phyloP scores from a whole-genome alignment of 2,113 vertebrate species.

The Rhea americana region DNA sequence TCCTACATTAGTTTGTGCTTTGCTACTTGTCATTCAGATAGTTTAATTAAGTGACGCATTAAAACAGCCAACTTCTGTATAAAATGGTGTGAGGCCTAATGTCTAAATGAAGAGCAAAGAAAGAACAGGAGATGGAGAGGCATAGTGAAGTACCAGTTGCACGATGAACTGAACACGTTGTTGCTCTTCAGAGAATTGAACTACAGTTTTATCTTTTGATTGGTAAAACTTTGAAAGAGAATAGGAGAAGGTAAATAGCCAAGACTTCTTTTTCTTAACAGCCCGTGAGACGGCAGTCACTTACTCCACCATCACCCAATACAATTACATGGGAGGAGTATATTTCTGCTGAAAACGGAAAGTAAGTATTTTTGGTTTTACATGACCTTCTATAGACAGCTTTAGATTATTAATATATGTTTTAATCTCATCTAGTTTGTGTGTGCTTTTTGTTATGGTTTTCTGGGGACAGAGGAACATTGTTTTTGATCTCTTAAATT shows the following conservation, averaged over 20 bases:
- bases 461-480: fast-evolving
- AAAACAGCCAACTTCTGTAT: fast-evolving
- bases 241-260: not conserved
- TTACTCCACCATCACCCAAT: conserved; percentile 90
- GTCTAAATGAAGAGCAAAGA: no score
- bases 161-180: fast-evolving
- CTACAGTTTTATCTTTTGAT: not conserved
- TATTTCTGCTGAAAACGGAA: conserved; percentile 94
- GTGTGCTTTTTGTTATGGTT: not conserved
- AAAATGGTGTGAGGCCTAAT: not conserved
- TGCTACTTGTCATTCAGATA: not conserved
- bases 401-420: no score
- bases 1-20: not conserved
- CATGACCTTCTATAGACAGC: fast-evolving
- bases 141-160: not conserved
- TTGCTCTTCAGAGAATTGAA: not conserved
- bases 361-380: conserved; percentile 74
- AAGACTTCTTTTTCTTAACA: conserved; percentile 45
- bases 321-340: conserved; percentile 98
- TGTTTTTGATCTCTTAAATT: not conserved
- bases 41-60: not conserved
- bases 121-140: not conserved
- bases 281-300: conserved; percentile 91
- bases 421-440: fast-evolving
- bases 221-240: not conserved